Percentiles rank a stretch among this genome's conserved stretches.
phyloP scores from a whole-genome alignment of 2,888 invertebrate species.

The Chironomus tentans region DNA sequence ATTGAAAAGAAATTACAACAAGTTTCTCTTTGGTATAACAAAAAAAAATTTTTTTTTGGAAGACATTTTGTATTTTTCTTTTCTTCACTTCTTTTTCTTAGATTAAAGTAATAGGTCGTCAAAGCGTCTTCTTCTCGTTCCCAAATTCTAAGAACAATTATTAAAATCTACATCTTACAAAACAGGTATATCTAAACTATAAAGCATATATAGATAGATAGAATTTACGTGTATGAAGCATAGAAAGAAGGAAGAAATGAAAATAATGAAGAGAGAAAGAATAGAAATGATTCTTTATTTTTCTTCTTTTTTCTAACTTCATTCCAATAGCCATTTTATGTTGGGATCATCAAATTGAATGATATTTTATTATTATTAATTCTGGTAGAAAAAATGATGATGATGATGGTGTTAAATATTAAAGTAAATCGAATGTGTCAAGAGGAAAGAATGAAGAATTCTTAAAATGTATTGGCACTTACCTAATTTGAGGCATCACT shows the following conservation, averaged over 20 bases:
- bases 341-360: neutral
- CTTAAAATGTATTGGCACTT: too few relatives aligned
- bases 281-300: too few relatives aligned
- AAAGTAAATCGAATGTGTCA: too few relatives aligned
- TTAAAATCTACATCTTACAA: constrained; percentile 15
- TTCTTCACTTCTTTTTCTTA: neutral
- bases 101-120: neutral
- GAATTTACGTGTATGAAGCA: neutral
- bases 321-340: neutral
- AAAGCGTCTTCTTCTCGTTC: neutral
- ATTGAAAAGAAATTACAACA: neutral
- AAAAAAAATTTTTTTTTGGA: neutral
- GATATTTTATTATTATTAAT: too few relatives aligned
- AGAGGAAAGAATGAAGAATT: too few relatives aligned
- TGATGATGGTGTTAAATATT: too few relatives aligned
- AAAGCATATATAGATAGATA: neutral
- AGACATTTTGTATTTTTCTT: constrained; percentile 15
- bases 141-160: constrained; percentile 18
- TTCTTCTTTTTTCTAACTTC: too few relatives aligned
- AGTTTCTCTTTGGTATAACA: neutral
- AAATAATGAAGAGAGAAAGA: neutral
- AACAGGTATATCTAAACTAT: constrained; percentile 9
- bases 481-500: too few relatives aligned
- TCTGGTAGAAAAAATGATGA: too few relatives aligned
- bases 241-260: neutral